These are phyloP conservation scores for Laticauda laticaudata DNA, from an alignment of 2,113 vertebrate genomes.

Conservation along the genomic window DNA sequence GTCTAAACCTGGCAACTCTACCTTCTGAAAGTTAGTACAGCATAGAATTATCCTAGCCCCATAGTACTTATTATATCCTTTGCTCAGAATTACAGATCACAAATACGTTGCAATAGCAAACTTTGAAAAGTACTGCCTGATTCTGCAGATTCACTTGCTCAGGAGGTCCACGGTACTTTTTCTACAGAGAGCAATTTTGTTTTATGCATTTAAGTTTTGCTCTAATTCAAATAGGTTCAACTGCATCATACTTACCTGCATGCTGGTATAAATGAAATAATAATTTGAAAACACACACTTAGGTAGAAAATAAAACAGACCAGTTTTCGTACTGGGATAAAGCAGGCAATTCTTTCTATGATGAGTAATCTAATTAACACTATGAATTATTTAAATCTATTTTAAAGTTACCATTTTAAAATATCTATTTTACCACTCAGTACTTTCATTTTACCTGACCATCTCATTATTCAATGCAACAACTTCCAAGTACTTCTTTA, in stretches of 20 bases:
- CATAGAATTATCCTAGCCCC: neutral
- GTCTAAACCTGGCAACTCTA: neutral
- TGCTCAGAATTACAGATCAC: neutral
- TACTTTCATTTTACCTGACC: conserved; percentile 79
- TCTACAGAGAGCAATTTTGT: neutral
- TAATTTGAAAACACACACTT: conserved; percentile 7
- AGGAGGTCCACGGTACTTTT: neutral
- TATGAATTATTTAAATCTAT: conserved; percentile 38
- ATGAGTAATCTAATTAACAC: conserved; percentile 29
- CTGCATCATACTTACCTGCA: conserved; percentile 18
- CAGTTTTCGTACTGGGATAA: conserved; percentile 19
- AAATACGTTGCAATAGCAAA: neutral
- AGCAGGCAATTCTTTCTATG: neutral
- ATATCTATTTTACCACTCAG: neutral
- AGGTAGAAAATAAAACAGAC: neutral
- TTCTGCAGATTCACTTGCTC: neutral
- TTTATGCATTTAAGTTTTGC: neutral
- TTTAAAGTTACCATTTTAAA: neutral
- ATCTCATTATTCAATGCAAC: conserved; percentile 78
- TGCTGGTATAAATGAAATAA: conserved; percentile 28
- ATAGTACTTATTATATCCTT: neutral
- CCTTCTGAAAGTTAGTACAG: neutral
- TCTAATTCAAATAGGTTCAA: conserved; percentile 7
- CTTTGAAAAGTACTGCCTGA: neutral
- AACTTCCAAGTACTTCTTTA: conserved; percentile 82